Conservation (phyloP, 2,113 vertebrate genomes). For the Hypanus sabinus region DNA sequence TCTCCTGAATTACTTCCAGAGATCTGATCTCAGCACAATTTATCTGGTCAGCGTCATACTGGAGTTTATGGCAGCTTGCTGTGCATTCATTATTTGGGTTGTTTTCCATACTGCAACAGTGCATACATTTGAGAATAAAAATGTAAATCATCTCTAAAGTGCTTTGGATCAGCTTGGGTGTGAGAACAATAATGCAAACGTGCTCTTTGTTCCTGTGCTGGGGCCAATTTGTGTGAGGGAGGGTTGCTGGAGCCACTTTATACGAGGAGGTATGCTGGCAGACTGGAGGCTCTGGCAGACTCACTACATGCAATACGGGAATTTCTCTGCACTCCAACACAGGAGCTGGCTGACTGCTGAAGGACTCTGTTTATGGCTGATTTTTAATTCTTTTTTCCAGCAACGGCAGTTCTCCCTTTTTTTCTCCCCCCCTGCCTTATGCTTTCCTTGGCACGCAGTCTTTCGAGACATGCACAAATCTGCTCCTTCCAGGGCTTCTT, state of each 20-base stretch:
- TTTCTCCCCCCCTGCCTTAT: too few relatives aligned
- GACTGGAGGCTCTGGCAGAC: not conserved
- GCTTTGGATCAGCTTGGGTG: too few relatives aligned
- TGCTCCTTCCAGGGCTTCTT: not conserved
- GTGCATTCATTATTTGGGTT: too few relatives aligned
- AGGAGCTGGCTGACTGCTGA: not conserved
- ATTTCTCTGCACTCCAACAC: not conserved
- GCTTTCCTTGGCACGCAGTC: not conserved
- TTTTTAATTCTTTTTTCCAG: not conserved
- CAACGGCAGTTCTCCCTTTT: not conserved
- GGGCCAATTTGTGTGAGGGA: not conserved
- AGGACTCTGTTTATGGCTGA: not conserved
- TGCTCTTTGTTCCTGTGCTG: not conserved
- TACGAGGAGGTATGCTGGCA: not conserved
- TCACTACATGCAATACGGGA: not conserved
- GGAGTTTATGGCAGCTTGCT: too few relatives aligned
- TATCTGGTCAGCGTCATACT: too few relatives aligned
- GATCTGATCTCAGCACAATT: too few relatives aligned
- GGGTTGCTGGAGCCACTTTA: not conserved
- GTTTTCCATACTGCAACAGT: too few relatives aligned
- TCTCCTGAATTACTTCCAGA: too few relatives aligned
- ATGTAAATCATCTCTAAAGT: too few relatives aligned
- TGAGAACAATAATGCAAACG: too few relatives aligned
- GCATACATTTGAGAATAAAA: too few relatives aligned
- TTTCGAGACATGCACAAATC: not conserved